phyloP scores from a whole-genome alignment of 2,888 invertebrate genomes.

The Cynaeus angustus region DNA sequence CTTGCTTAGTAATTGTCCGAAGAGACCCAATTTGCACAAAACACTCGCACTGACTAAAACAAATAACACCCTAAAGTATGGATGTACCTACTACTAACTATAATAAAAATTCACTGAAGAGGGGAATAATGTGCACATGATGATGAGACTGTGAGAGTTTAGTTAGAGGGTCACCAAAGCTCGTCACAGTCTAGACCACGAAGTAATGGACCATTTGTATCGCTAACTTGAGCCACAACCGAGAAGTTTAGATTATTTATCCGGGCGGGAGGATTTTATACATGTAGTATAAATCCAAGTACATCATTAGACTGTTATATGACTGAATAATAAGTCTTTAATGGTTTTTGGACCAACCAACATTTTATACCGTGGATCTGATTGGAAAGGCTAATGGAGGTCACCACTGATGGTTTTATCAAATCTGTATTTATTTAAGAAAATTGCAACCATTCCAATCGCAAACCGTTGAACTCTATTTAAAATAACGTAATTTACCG shows the following conservation, averaged over 20 bases:
- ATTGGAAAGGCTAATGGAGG: constrained; percentile 52
- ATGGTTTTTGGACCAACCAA: constrained; percentile 63
- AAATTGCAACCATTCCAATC: constrained; percentile 11
- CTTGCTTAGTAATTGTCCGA: constrained; percentile 1
- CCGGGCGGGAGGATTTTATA: constrained; percentile 58
- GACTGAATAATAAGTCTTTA: constrained; percentile 62
- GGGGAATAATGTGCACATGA: constrained; percentile 52
- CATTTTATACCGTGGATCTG: constrained; percentile 58
- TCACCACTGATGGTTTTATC: constrained; percentile 20
- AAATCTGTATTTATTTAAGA: constrained; percentile 13
- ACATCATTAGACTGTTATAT: constrained; percentile 60
- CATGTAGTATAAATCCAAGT: constrained; percentile 61
- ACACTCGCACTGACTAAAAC: constrained; percentile 57
- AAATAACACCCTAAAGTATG: constrained; percentile 60
- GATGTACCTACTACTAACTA: constrained; percentile 56
- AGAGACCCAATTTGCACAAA: constrained; percentile 41
- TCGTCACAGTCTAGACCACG: constrained; percentile 72
- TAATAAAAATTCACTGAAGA: constrained; percentile 59
- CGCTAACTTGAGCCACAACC: constrained; percentile 71
- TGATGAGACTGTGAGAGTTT: constrained; percentile 53
- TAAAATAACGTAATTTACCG: constrained; percentile 23
- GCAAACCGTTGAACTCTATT: constrained; percentile 20
- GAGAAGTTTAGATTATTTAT: constrained; percentile 63
- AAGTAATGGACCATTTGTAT: constrained; percentile 67
- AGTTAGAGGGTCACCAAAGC: not conserved